phyloP scores from a whole-genome alignment of 1,140 invertebrate genomes.

The Drosophila gunungcola region DNA sequence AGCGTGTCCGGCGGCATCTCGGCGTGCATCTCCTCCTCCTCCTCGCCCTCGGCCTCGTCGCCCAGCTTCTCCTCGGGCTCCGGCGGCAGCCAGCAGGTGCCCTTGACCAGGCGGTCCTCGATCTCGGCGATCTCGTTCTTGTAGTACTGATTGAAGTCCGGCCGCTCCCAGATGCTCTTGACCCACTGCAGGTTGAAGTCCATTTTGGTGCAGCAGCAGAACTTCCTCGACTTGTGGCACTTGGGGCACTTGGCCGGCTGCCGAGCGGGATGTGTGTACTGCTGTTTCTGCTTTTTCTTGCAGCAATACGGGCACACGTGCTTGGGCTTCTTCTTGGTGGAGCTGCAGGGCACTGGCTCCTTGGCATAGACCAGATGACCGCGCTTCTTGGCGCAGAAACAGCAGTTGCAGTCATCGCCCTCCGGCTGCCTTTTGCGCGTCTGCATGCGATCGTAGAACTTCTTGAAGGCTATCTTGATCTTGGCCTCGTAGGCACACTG shows the following conservation, averaged over 20 bases:
- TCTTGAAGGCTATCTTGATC: constrained; percentile 78
- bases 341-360: constrained; percentile 62
- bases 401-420: constrained; percentile 81
- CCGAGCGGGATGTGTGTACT: constrained; percentile 60
- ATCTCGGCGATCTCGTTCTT: constrained; percentile 75
- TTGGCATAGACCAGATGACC: constrained; percentile 79
- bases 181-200: constrained; percentile 78
- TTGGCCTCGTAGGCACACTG: constrained; percentile 75
- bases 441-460: constrained; percentile 80
- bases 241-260: constrained; percentile 70
- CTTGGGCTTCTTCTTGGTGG: constrained; percentile 58
- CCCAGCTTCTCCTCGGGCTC: constrained; percentile 43
- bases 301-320: constrained; percentile 79
- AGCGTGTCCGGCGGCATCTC: constrained; percentile 30
- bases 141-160: constrained; percentile 78
- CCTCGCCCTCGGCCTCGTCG: constrained; percentile 46
- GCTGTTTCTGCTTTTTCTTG: constrained; percentile 71
- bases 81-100: constrained; percentile 65
- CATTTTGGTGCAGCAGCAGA: constrained; percentile 76
- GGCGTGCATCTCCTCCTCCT: constrained; percentile 20
- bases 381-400: constrained; percentile 80
- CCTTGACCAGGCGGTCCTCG: constrained; percentile 64
- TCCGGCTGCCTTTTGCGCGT: constrained; percentile 68
- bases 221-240: constrained; percentile 76
- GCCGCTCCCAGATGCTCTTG: constrained; percentile 76